These are phyloP conservation scores for Phalera bucephala DNA, from an alignment of 2,888 invertebrate species.

Conservation along the genomic window DNA sequence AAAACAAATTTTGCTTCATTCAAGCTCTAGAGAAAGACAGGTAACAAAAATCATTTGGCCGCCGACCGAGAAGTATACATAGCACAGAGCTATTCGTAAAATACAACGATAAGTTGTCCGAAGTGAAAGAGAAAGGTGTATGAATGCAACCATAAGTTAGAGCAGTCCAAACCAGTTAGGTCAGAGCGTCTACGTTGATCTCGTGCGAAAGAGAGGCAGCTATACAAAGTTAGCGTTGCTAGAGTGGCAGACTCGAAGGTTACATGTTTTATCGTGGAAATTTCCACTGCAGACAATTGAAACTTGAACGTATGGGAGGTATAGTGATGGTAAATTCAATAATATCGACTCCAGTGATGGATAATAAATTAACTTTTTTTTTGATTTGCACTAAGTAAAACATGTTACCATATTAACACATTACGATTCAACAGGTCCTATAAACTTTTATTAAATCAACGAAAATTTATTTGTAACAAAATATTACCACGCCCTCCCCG, in stretches of 20 bases:
- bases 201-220: conserved; percentile 53
- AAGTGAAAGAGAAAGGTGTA: conserved; percentile 62
- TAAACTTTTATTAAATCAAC: too few species aligned
- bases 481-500: too few species aligned
- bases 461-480: too few species aligned
- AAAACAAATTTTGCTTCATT: conserved; percentile 78
- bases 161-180: conserved; percentile 64
- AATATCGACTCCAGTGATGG: too few species aligned
- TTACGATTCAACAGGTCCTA: too few species aligned
- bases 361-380: too few species aligned
- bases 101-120: conserved; percentile 72
- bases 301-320: conserved; percentile 68
- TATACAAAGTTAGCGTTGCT: conserved; percentile 43
- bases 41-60: conserved; percentile 79
- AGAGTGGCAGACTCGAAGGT: conserved; percentile 63
- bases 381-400: too few species aligned
- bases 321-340: conserved; percentile 41
- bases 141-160: conserved; percentile 37
- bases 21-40: conserved; percentile 82
- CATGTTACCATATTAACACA: too few species aligned
- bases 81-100: conserved; percentile 81
- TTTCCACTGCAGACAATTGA: conserved; percentile 82
- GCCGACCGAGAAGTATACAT: conserved; percentile 83
- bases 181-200: conserved; percentile 78
- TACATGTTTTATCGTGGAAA: conserved; percentile 80